phyloP scores from a whole-genome alignment of 2,113 vertebrate species.

The Cyanistes caeruleus region DNA sequence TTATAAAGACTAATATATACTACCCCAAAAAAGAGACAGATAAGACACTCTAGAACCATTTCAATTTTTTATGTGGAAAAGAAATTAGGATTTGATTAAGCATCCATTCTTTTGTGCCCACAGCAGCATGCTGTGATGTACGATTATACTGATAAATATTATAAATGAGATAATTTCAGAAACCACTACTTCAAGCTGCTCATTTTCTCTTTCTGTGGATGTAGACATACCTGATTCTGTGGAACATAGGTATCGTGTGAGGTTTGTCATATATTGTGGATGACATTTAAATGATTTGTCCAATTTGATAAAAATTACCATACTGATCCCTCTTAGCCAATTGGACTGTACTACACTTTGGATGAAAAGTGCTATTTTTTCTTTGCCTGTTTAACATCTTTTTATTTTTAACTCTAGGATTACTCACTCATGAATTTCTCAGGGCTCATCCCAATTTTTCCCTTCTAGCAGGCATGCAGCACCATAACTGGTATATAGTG shows the following conservation, averaged over 20 bases:
- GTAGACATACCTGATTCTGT: neutral
- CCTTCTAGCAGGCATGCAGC: neutral
- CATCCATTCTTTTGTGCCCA: neutral
- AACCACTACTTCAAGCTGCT: neutral
- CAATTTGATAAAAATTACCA: neutral
- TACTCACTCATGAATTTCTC: neutral
- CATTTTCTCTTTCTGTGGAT: neutral
- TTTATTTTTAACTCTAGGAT: neutral
- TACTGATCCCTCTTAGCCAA: neutral
- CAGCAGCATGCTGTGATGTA: neutral
- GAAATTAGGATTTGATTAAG: neutral
- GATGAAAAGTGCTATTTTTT: neutral
- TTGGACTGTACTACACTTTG: neutral
- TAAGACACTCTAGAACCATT: neutral
- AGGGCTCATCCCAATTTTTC: neutral
- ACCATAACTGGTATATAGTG: neutral
- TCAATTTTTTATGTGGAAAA: neutral
- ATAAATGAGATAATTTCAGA: neutral
- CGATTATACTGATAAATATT: neutral
- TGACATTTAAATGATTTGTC: neutral
- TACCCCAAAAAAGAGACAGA: neutral
- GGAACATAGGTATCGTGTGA: neutral
- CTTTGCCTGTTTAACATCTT: neutral
- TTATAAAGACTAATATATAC: neutral
- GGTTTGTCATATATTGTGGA: neutral